Conservation (phyloP, 64 coral and sea anemone genomes). For the Trachythela sp. region DNA sequence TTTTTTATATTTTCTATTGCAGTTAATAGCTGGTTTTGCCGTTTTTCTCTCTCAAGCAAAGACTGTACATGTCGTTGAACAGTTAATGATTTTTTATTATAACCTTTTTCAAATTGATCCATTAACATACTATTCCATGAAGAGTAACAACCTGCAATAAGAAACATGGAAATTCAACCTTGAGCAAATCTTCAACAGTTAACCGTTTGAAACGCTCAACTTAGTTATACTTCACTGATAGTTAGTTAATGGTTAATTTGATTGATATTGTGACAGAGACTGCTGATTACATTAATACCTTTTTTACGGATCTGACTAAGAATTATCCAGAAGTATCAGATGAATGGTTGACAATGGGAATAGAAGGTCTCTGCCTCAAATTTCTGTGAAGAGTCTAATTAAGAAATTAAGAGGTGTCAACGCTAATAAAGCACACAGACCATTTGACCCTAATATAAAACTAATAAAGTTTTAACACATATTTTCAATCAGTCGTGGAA, state of each 20-base stretch:
- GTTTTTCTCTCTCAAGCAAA: background rate
- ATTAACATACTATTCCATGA: background rate
- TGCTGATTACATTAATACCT: background rate
- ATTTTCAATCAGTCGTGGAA: too few relatives aligned
- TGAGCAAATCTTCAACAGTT: background rate
- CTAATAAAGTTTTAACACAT: too few relatives aligned
- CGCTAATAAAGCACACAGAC: too few relatives aligned
- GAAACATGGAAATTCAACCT: background rate
- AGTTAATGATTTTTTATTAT: background rate
- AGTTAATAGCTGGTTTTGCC: background rate
- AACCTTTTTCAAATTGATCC: background rate
- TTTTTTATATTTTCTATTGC: background rate
- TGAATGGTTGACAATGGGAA: background rate
- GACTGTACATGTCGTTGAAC: background rate
- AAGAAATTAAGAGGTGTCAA: too few relatives aligned
- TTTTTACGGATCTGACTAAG: slow-evolving; percentile 17
- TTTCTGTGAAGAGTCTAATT: slow-evolving; percentile 5
- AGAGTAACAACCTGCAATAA: background rate
- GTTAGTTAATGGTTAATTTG: too few relatives aligned
- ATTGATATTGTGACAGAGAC: too few relatives aligned
- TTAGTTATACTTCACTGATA: too few relatives aligned
- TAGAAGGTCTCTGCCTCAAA: background rate
- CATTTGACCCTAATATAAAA: too few relatives aligned
- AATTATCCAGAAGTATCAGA: background rate
- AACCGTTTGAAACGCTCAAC: too few relatives aligned